Base-by-base conservation (phyloP, 2,113 vertebrate species). In the Entelurus aequoreus region DNA sequence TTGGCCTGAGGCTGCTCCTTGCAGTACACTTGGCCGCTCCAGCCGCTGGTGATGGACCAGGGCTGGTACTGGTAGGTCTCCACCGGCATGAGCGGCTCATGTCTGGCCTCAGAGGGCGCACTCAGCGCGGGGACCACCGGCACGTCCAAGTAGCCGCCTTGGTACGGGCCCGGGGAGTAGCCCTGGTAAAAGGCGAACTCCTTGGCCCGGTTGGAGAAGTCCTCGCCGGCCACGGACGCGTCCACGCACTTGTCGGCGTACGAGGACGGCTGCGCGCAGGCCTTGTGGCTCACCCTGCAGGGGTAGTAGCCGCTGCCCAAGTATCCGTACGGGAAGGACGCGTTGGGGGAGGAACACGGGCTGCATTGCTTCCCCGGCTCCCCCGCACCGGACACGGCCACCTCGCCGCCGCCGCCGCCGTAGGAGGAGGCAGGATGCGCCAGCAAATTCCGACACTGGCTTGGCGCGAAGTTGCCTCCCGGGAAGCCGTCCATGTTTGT, bases 21-120 rank as follows among this genome's bases (percentile, higher is more conserved):
- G 90, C 97, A 98, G 88, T 97, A 99, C 84, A 98, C 92, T 72
- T 96, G 96, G 77, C 96, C 94, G 77, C 94, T 98, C 97, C 97
- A 99, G 14, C 94, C 93, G 69, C 95, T 98, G 72, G 94, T 90
- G 88, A 98, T 92, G 73, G 94, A 90, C 96, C 96, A 99, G 4
- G 97, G 95, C 86, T 99, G 97, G 88, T 99, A 98, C 86, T 98
- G 97, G 88, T 99, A 98, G 80, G 94, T 93, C 81, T 99, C 96
- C 91, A 98, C 93, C 62, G 95, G 94, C 72, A 98, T 72, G 77
- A 98, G 87, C 56, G 96, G 85, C 36, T 98, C 97, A 68, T 97
- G 95, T 60, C 95, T 90, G 38, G 95, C 92, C 80, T 98, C 96
- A 13, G 93, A 87, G 6, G 94, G 92, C 9, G 92, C 91, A 60